Conservation (phyloP, 2,797 vertebrate genomes). For the Lithobates pipiens region DNA sequence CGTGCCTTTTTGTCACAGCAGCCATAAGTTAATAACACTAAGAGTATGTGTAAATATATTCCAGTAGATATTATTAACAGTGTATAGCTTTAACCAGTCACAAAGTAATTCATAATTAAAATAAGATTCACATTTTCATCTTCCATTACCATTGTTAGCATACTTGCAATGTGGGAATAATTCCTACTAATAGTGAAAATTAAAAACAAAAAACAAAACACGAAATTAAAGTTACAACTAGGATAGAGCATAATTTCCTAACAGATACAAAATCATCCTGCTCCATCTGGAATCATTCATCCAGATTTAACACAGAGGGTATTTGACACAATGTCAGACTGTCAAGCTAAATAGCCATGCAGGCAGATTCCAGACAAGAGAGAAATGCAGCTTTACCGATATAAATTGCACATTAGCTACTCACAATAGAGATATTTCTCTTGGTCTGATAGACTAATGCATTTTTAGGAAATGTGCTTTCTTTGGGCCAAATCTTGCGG, state of each 20-base stretch:
- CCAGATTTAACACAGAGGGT: conserved; percentile 73
- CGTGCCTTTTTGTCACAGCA: conserved; percentile 67
- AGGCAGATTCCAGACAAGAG: conserved; percentile 67
- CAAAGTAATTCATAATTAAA: no score
- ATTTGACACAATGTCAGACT: conserved; percentile 71
- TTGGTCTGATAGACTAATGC: neutral
- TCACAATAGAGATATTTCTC: neutral
- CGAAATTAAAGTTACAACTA: no score
- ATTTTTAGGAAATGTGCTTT: conserved; percentile 1
- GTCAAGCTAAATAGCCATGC: conserved; percentile 70
- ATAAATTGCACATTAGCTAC: conserved; percentile 10
- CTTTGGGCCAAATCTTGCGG: neutral
- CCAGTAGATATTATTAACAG: no score
- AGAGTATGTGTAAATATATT: no score
- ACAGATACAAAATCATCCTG: conserved; percentile 51
- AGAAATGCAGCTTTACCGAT: conserved; percentile 52
- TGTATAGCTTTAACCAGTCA: no score
- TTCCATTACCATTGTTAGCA: no score
- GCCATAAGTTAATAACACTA: conserved; percentile 51
- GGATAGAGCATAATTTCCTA: no score
- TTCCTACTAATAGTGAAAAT: no score
- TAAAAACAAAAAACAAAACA: no score
- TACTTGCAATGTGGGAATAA: no score
- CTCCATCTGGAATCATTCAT: conserved; percentile 65
- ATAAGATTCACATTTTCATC: no score